A percentile compares a stretch with the other conserved stretches of the same genome.
phyloP scores from a whole-genome alignment of 2,888 invertebrate species.

The Eumerus sabulonum region DNA sequence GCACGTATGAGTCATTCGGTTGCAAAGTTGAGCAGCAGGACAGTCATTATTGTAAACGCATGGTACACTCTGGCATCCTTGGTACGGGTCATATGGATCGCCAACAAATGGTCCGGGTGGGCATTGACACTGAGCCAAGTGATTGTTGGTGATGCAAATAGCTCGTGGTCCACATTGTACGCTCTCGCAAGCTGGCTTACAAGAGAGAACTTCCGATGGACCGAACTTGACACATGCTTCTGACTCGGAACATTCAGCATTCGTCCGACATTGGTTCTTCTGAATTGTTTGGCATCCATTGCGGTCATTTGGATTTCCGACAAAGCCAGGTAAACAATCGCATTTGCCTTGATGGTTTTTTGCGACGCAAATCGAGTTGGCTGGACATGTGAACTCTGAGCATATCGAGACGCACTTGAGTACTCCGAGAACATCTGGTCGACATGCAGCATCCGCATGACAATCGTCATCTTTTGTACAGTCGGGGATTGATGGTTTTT shows the following conservation, averaged over 20 bases:
- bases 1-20: constrained; percentile 90
- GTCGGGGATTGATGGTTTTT: constrained; percentile 92
- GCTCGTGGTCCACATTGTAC: constrained; percentile 91
- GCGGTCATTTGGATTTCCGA: constrained; percentile 94
- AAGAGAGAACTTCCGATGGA: constrained; percentile 82
- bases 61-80: constrained; percentile 89
- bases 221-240: constrained; percentile 86
- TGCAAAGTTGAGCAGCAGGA: constrained; percentile 88
- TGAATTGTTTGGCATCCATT: constrained; percentile 88
- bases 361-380: constrained; percentile 89
- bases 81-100: constrained; percentile 87
- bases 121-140: constrained; percentile 93
- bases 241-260: constrained; percentile 90
- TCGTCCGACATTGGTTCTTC: constrained; percentile 87
- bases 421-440: constrained; percentile 91
- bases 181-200: constrained; percentile 88
- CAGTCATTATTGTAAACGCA: constrained; percentile 94
- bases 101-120: constrained; percentile 92
- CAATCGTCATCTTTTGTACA: constrained; percentile 87
- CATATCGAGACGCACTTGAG: constrained; percentile 90
- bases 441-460: constrained; percentile 84
- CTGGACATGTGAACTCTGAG: constrained; percentile 89
- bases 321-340: constrained; percentile 89
- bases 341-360: constrained; percentile 88
- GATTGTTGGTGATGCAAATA: constrained; percentile 92